Evolutionary conservation across 2,888 invertebrate species (phyloP).

Genomic region (Diadegma fenestrale): DNA sequence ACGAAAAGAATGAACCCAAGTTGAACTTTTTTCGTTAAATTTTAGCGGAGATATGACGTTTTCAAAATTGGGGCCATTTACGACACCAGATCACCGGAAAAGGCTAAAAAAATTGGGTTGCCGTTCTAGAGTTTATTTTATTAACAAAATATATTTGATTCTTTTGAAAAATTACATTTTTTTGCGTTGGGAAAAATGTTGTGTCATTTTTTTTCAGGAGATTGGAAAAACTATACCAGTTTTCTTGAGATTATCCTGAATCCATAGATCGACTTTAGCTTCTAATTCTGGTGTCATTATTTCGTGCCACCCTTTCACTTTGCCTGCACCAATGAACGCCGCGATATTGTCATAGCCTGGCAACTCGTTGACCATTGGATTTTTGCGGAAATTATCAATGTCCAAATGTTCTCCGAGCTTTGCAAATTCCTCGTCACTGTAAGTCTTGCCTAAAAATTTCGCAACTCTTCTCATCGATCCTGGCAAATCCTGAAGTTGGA

Average conservation of each 20-base stretch:
- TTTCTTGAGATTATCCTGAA: slow-evolving; percentile 87
- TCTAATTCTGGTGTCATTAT: slow-evolving; percentile 90
- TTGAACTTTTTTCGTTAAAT: no score
- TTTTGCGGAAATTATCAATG: slow-evolving; percentile 93
- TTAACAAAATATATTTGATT: not conserved
- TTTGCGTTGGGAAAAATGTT: no score
- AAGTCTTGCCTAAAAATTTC: slow-evolving; percentile 87
- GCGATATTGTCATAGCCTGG: slow-evolving; percentile 88
- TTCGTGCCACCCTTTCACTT: slow-evolving; percentile 90
- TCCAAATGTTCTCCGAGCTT: slow-evolving; percentile 90
- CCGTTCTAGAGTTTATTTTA: not conserved
- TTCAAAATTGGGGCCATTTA: no score
- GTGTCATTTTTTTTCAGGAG: no score
- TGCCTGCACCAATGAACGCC: slow-evolving; percentile 90
- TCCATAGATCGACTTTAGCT: slow-evolving; percentile 89
- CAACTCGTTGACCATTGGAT: slow-evolving; percentile 90
- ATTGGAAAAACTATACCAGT: slow-evolving; percentile 86
- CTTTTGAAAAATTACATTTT: not conserved
- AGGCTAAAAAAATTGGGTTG: no score
- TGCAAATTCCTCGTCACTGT: slow-evolving; percentile 87
- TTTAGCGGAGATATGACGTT: no score
- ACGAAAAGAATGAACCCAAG: no score
- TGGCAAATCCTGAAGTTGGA: slow-evolving; percentile 87
- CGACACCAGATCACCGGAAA: no score
- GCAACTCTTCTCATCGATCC: slow-evolving; percentile 87